A percentile compares a stretch with the other conserved stretches of the same genome.
phyloP scores from a whole-genome alignment of 2,888 invertebrate species.

The Eristalis intricaria region DNA sequence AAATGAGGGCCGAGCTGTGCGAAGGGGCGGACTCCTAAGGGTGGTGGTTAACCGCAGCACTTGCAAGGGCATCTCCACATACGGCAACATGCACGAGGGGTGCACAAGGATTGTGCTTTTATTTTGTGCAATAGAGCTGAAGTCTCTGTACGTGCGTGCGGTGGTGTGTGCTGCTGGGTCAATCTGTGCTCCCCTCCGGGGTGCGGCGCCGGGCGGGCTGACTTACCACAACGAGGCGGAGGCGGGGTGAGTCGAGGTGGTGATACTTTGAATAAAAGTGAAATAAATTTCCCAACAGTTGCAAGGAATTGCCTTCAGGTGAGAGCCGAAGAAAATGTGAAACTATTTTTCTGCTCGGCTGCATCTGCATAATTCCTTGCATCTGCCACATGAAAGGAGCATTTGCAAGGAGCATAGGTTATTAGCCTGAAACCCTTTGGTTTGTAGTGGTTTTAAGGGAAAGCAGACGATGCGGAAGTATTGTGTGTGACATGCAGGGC shows the following conservation, averaged over 20 bases:
- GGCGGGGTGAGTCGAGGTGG: not conserved
- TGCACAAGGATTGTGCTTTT: slow-evolving; percentile 2
- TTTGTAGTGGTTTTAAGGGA: not conserved
- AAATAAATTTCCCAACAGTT: slow-evolving; percentile 52
- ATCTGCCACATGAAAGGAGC: not conserved
- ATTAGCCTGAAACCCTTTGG: not conserved
- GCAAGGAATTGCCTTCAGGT: slow-evolving; percentile 41
- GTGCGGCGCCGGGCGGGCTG: not conserved
- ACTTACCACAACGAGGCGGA: slow-evolving; percentile 10
- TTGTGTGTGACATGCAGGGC: not conserved
- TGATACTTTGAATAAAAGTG: slow-evolving; percentile 26
- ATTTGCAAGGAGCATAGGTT: slow-evolving; percentile 4
- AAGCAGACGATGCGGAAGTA: not conserved
- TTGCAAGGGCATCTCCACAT: slow-evolving; percentile 35
- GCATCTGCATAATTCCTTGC: slow-evolving; percentile 43
- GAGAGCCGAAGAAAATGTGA: not conserved
- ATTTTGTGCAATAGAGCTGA: not conserved
- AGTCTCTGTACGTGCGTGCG: not conserved
- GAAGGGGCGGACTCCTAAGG: not conserved
- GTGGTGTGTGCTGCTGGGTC: slow-evolving; percentile 20
- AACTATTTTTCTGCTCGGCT: slow-evolving; percentile 9
- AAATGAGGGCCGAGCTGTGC: slow-evolving; percentile 22
- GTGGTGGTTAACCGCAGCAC: slow-evolving; percentile 51
- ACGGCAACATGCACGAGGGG: slow-evolving; percentile 22
- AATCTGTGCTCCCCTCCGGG: slow-evolving; percentile 2